Conservation (phyloP, 2,113 vertebrate species). For the Martes martes region DNA sequence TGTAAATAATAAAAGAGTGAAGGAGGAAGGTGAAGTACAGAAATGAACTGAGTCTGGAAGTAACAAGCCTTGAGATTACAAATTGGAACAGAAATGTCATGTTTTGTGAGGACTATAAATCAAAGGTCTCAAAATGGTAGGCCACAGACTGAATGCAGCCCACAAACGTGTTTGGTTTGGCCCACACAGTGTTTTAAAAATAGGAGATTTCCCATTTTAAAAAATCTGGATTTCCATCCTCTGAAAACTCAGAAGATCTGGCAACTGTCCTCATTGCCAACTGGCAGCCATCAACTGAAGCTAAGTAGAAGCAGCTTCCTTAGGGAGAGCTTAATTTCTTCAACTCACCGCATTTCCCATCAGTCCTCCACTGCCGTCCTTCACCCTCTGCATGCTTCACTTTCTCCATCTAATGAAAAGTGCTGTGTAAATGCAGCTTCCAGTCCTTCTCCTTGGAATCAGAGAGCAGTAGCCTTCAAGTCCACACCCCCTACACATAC, state of each 20-base stretch:
- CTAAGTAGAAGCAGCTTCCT: not conserved
- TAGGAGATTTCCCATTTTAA: constrained; percentile 65
- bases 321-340: not conserved
- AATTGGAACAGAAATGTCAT: constrained; percentile 64
- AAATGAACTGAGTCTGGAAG: constrained; percentile 27
- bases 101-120: constrained; percentile 68
- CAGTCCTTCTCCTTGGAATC: not conserved
- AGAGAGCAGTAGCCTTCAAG: not conserved
- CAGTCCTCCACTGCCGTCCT: not conserved
- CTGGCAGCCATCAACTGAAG: constrained; percentile 24
- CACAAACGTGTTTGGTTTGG: constrained; percentile 72
- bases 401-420: not conserved
- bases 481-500: not conserved
- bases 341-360: not conserved
- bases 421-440: not conserved
- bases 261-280: constrained; percentile 41
- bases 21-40: not conserved
- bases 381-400: not conserved
- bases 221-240: constrained; percentile 65
- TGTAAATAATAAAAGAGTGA: not conserved
- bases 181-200: constrained; percentile 67
- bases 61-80: constrained; percentile 40
- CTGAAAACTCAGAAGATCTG: constrained; percentile 63
- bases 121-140: constrained; percentile 61
- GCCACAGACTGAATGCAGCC: constrained; percentile 62